Evolutionary conservation across 2,797 vertebrate genomes (phyloP).

Genomic region (Liparis tanakae): DNA sequence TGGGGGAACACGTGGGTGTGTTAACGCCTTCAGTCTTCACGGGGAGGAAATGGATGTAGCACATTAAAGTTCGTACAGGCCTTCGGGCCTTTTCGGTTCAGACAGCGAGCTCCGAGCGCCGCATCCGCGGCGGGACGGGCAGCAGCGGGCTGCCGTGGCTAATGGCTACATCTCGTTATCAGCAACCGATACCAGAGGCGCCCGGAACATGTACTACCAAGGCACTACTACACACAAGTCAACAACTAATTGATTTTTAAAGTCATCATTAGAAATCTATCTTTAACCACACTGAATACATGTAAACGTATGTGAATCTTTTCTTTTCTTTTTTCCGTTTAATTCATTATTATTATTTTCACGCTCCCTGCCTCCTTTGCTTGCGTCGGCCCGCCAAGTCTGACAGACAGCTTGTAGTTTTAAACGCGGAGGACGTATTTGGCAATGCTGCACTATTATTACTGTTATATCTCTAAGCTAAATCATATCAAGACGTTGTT

Average conservation of each 20-base stretch:
- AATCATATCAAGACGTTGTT: background rate
- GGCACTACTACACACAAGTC: background rate
- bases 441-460: background rate
- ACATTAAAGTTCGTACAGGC: constrained; percentile 17
- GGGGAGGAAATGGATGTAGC: constrained; percentile 13
- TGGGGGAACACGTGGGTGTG: constrained; percentile 19
- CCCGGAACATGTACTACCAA: background rate
- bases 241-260: background rate
- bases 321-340: background rate
- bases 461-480: background rate
- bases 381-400: background rate
- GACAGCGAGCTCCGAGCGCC: background rate
- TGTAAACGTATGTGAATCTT: background rate
- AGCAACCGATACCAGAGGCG: background rate
- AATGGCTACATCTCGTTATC: background rate
- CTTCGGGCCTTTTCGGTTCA: background rate
- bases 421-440: background rate
- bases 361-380: background rate
- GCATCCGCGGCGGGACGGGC: constrained; percentile 9
- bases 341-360: background rate
- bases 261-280: background rate
- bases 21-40: constrained; percentile 26
- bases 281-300: background rate
- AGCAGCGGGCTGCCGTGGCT: constrained; percentile 9
- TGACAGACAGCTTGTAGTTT: background rate